These are phyloP conservation scores for Chelidonichthys spinosus DNA, from an alignment of 2,797 vertebrate genomes.

Conservation along the genomic window DNA sequence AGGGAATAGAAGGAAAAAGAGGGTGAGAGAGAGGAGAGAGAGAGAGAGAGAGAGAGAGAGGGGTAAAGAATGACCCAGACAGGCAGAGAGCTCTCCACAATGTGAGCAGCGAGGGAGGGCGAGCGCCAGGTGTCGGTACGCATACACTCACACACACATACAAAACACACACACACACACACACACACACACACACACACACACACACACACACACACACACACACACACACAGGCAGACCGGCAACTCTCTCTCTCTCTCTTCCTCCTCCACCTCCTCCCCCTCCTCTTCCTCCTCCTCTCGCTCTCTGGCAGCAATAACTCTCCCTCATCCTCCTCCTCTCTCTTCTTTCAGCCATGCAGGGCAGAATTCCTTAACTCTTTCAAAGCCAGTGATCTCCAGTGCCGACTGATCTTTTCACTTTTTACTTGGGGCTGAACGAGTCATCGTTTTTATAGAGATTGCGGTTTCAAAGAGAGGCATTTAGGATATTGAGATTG, in stretches of 20 bases:
- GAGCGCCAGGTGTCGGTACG: conserved; percentile 81
- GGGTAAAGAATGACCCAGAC: conserved; percentile 69
- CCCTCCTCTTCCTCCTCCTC: conserved; percentile 11
- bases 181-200: conserved; percentile 43
- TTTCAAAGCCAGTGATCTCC: conserved; percentile 53
- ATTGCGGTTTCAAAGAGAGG: background rate
- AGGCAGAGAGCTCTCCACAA: conserved; percentile 75
- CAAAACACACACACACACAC: conserved; percentile 46
- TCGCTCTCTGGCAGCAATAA: conserved; percentile 34
- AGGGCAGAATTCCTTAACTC: conserved; percentile 73
- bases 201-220: conserved; percentile 29
- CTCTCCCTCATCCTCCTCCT: conserved; percentile 28
- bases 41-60: conserved; percentile 33
- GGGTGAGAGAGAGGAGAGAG: background rate
- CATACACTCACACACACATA: conserved; percentile 68
- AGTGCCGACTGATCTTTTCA: background rate
- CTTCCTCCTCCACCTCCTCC: conserved; percentile 24
- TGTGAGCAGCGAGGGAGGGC: conserved; percentile 74
- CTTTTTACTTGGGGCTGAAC: background rate
- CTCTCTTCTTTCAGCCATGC: conserved; percentile 40
- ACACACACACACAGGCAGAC: conserved; percentile 53
- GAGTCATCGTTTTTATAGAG: accelerated
- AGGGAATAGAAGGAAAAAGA: conserved; percentile 44
- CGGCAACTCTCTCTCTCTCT: conserved; percentile 61
- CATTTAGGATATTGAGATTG: background rate